These are phyloP conservation scores for Aegotheles bennettii DNA, from an alignment of 2,113 vertebrate species.

Conservation along the genomic window DNA sequence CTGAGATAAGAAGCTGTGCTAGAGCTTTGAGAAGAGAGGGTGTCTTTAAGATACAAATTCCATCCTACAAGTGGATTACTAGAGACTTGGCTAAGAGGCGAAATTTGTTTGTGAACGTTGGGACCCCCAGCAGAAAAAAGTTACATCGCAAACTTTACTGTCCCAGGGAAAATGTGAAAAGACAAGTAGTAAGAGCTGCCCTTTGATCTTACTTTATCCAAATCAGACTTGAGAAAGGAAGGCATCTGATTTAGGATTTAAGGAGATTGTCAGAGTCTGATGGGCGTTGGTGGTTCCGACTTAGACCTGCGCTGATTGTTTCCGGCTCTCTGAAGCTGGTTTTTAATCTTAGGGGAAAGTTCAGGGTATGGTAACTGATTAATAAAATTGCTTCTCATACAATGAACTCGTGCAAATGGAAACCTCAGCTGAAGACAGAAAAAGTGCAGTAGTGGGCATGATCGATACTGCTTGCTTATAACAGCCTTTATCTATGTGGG, in stretches of 20 bases:
- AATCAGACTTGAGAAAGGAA: not conserved
- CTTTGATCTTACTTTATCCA: not conserved
- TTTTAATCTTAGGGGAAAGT: slow-evolving; percentile 45
- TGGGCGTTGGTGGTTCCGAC: not conserved
- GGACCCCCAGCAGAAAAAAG: not conserved
- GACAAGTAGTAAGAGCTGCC: not conserved
- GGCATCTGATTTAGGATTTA: not conserved
- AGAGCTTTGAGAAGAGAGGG: not conserved
- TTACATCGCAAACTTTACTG: no score
- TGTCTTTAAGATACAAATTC: not conserved
- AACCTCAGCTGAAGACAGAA: not conserved
- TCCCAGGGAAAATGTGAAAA: not conserved
- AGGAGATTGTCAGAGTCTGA: not conserved
- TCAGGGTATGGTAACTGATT: slow-evolving; percentile 34
- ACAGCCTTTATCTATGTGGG: not conserved
- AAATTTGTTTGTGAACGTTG: not conserved
- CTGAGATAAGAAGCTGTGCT: not conserved
- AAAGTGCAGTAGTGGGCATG: not conserved
- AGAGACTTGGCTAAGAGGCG: not conserved
- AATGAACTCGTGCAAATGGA: not conserved
- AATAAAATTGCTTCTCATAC: not conserved
- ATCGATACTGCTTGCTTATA: not conserved
- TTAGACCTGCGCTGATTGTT: not conserved
- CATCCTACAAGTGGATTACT: not conserved
- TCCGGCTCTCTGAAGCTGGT: not conserved